phyloP scores from a whole-genome alignment of 2,888 invertebrate species.

The Pachycephus smyrnensis region DNA sequence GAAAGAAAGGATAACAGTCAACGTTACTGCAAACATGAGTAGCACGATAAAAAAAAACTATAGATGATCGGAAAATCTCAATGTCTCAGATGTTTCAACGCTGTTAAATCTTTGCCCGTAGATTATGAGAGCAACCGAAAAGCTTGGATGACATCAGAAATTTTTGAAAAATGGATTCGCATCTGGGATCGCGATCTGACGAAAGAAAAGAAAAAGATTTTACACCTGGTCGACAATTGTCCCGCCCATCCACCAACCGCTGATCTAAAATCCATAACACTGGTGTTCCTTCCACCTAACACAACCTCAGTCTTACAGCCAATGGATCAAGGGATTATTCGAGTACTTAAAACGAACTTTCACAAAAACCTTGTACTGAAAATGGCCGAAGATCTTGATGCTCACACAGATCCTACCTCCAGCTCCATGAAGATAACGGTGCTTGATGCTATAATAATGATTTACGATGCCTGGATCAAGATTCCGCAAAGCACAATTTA shows the following conservation, averaged over 20 bases:
- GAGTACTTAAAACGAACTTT: constrained; percentile 14
- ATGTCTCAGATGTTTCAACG: constrained; percentile 52
- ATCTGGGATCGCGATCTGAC: too few species aligned
- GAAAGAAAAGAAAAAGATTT: constrained; percentile 40
- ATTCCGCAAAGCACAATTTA: too few species aligned
- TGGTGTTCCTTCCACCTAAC: constrained; percentile 25
- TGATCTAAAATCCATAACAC: constrained; percentile 41
- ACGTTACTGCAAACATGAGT: constrained; percentile 51
- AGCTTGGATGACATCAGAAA: constrained; percentile 57
- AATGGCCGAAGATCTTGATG: too few species aligned
- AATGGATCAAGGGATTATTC: constrained; percentile 21
- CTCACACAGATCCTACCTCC: too few species aligned
- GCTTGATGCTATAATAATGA: too few species aligned
- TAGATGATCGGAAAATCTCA: constrained; percentile 55
- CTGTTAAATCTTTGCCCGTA: constrained; percentile 37
- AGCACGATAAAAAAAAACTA: constrained; percentile 59
- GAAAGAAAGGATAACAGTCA: constrained; percentile 50
- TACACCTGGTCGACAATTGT: constrained; percentile 50
- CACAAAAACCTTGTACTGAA: too few species aligned
- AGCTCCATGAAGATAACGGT: too few species aligned
- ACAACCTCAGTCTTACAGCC: constrained; percentile 13
- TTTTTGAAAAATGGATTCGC: constrained; percentile 40
- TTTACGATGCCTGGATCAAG: too few species aligned
- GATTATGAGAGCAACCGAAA: constrained; percentile 49
- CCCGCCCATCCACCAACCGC: constrained; percentile 43